phyloP scores from a whole-genome alignment of 2,888 invertebrate species.

The Callinectes sapidus region DNA sequence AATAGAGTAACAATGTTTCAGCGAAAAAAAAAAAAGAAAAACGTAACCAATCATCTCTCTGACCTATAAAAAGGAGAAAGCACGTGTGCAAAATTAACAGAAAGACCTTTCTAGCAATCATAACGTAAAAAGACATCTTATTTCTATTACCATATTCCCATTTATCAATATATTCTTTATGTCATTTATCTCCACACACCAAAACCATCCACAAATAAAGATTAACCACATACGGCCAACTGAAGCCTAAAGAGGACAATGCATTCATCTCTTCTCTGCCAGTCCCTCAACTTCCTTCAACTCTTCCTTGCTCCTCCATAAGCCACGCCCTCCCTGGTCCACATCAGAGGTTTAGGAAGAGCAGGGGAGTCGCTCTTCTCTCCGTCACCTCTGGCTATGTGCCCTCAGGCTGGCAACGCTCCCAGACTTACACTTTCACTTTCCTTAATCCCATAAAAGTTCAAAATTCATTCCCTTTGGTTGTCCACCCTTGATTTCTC shows the following conservation, averaged over 20 bases:
- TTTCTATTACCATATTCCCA: not conserved
- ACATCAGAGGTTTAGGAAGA: not conserved
- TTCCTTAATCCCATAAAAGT: constrained; percentile 24
- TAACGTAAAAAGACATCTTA: not conserved
- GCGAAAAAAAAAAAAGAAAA: not conserved
- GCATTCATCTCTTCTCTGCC: not conserved
- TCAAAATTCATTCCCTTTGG: not conserved
- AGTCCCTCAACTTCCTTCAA: not conserved
- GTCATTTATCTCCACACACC: not conserved
- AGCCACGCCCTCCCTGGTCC: not conserved
- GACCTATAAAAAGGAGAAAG: not conserved
- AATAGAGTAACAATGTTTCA: no score
- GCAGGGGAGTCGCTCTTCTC: not conserved
- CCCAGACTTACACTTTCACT: not conserved
- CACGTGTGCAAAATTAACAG: not conserved
- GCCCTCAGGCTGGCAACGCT: not conserved
- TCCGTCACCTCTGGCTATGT: not conserved
- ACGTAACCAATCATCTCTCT: not conserved
- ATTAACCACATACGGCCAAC: not conserved
- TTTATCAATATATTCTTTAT: not conserved
- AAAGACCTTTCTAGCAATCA: not conserved
- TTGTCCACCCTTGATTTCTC: not conserved
- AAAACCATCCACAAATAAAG: not conserved
- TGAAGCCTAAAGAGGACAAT: not conserved
- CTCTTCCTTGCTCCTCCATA: not conserved